Evolutionary conservation across 2,113 vertebrate species (phyloP).

Genomic region (Paralichthys olivaceus): DNA sequence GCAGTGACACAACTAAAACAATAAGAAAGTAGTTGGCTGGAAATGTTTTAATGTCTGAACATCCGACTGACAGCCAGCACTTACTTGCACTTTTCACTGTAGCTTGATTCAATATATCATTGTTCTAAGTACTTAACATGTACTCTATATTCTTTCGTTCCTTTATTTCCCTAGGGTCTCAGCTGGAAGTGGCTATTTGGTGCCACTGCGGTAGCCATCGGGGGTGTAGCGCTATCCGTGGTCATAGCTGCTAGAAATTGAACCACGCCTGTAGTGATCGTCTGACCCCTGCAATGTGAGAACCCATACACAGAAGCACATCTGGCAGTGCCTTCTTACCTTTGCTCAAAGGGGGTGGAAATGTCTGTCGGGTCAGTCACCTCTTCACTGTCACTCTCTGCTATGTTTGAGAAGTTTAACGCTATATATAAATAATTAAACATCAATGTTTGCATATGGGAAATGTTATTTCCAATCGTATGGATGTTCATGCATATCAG

Average conservation of each 20-base stretch:
- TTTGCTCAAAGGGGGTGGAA: conserved; percentile 17
- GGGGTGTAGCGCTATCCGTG: conserved; percentile 94
- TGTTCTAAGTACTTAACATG: conserved; percentile 1
- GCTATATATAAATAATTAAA: conserved; percentile 40
- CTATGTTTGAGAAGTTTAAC: conserved; percentile 68
- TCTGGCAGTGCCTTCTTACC: conserved; percentile 48
- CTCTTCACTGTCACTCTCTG: conserved; percentile 59
- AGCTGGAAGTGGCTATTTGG: conserved; percentile 98
- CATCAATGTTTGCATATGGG: conserved; percentile 46
- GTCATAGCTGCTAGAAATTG: conserved; percentile 97
- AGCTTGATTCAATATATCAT: background rate
- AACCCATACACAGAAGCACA: conserved; percentile 55
- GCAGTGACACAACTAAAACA: background rate
- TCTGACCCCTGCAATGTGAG: conserved; percentile 28
- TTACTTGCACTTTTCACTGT: conserved; percentile 6
- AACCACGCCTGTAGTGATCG: conserved; percentile 44
- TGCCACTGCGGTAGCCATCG: conserved; percentile 92
- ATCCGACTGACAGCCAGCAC: background rate
- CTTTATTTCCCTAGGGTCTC: conserved; percentile 74
- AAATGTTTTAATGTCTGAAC: background rate
- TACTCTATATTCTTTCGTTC: background rate
- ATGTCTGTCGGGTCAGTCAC: conserved; percentile 31
- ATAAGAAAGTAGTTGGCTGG: background rate
- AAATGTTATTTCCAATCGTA: conserved; percentile 35
- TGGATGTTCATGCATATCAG: conserved; percentile 42